Conservation (phyloP, 2,797 vertebrate genomes). For the Echeneis naucrates region DNA sequence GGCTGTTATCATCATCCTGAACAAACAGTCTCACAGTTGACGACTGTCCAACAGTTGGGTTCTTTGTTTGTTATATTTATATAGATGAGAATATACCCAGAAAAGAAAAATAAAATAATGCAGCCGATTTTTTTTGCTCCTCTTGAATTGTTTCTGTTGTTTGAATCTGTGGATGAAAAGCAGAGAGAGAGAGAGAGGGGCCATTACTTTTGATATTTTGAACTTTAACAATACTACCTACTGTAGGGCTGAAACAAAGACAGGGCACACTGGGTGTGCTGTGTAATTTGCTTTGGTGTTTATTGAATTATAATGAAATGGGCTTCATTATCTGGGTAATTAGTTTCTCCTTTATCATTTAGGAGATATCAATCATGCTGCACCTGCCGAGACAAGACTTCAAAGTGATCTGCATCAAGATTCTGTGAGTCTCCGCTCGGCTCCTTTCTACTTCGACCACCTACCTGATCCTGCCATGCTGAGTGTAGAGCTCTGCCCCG, state of each 20-base stretch:
- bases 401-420: conserved; percentile 52
- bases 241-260: too few relatives aligned
- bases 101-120: background rate
- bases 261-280: too few relatives aligned
- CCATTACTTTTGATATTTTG: too few relatives aligned
- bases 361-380: conserved; percentile 71
- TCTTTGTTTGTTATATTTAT: conserved; percentile 34
- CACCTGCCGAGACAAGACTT: conserved; percentile 47
- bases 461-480: conserved; percentile 70
- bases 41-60: too few relatives aligned
- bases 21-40: conserved; percentile 10
- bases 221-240: too few relatives aligned
- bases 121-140: too few relatives aligned
- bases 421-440: conserved; percentile 57
- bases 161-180: conserved; percentile 4
- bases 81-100: conserved; percentile 4
- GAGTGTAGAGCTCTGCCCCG: conserved; percentile 33
- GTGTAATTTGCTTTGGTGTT: too few relatives aligned
- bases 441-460: conserved; percentile 36
- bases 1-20: conserved; percentile 13
- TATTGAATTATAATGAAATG: background rate
- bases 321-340: conserved; percentile 7
- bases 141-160: conserved; percentile 11
- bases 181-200: too few relatives aligned
- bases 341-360: conserved; percentile 33